These are phyloP conservation scores for Coenonympha arcania DNA, from an alignment of 2,888 invertebrate genomes.

Conservation along the genomic window DNA sequence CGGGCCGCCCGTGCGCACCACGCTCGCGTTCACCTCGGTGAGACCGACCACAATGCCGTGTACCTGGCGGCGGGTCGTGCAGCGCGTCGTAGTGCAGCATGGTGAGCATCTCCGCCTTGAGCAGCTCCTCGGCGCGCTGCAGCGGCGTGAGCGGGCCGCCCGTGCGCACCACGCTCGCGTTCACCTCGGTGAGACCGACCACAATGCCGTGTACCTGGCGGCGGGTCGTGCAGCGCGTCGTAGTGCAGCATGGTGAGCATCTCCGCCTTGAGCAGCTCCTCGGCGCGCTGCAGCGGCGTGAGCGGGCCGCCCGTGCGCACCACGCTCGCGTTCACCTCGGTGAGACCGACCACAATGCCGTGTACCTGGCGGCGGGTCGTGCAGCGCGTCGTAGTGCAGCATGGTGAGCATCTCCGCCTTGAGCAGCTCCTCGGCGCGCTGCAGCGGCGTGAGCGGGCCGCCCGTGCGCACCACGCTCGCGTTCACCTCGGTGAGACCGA, in stretches of 20 bases:
- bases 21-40: slow-evolving; percentile 86
- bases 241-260: slow-evolving; percentile 97
- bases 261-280: slow-evolving; percentile 95
- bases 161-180: slow-evolving; percentile 82
- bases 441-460: slow-evolving; percentile 86
- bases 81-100: slow-evolving; percentile 94
- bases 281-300: slow-evolving; percentile 92
- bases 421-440: slow-evolving; percentile 96
- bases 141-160: slow-evolving; percentile 87
- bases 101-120: slow-evolving; percentile 96
- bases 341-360: too few relatives aligned
- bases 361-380: slow-evolving; percentile 79
- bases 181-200: too few relatives aligned
- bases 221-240: slow-evolving; percentile 87
- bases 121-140: slow-evolving; percentile 96
- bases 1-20: slow-evolving; percentile 84
- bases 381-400: slow-evolving; percentile 90
- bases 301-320: slow-evolving; percentile 84
- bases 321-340: slow-evolving; percentile 87
- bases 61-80: slow-evolving; percentile 79
- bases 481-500: slow-evolving; percentile 91
- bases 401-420: slow-evolving; percentile 97
- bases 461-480: slow-evolving; percentile 83
- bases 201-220: too few relatives aligned
- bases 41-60: too few relatives aligned